These are phyloP conservation scores for Orchesella flavescens DNA, from an alignment of 2,888 invertebrate genomes.

Conservation along the genomic window DNA sequence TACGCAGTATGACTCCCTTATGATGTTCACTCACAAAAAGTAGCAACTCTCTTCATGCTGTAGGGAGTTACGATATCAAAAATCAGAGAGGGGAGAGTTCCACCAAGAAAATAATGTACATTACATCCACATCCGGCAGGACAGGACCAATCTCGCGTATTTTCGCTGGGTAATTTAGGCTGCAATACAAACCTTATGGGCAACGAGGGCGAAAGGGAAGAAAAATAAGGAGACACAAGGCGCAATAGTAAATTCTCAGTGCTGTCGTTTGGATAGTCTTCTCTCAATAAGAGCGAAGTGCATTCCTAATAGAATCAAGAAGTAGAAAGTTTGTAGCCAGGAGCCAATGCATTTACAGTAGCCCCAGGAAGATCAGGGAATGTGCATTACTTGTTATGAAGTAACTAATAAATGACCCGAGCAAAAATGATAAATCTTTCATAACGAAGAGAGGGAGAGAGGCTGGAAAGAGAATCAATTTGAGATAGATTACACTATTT, in stretches of 20 bases:
- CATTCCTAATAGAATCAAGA: conserved; percentile 23
- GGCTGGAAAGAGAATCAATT: conserved; percentile 64
- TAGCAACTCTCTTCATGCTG: too few species aligned
- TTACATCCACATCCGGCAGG: conserved; percentile 29
- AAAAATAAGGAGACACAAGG: neutral
- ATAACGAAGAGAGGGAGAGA: conserved; percentile 20
- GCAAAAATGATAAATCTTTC: conserved; percentile 68
- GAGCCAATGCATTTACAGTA: neutral
- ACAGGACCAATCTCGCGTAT: conserved; percentile 20
- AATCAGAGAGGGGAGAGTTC: conserved; percentile 16
- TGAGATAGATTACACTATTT: conserved; percentile 60
- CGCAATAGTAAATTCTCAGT: conserved; percentile 14
- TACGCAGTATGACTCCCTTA: neutral
- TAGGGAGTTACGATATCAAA: neutral
- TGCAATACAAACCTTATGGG: neutral
- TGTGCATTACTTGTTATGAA: conserved; percentile 34
- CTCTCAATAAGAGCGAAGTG: conserved; percentile 36
- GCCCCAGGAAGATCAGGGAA: neutral
- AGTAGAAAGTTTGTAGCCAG: conserved; percentile 1
- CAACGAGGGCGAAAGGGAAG: neutral
- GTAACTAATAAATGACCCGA: conserved; percentile 65
- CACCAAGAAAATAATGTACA: conserved; percentile 27
- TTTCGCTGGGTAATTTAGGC: conserved; percentile 19
- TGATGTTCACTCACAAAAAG: neutral
- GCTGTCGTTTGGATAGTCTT: conserved; percentile 18